Evolutionary conservation across 2,113 vertebrate genomes (phyloP).

Genomic region (Scalopus aquaticus): DNA sequence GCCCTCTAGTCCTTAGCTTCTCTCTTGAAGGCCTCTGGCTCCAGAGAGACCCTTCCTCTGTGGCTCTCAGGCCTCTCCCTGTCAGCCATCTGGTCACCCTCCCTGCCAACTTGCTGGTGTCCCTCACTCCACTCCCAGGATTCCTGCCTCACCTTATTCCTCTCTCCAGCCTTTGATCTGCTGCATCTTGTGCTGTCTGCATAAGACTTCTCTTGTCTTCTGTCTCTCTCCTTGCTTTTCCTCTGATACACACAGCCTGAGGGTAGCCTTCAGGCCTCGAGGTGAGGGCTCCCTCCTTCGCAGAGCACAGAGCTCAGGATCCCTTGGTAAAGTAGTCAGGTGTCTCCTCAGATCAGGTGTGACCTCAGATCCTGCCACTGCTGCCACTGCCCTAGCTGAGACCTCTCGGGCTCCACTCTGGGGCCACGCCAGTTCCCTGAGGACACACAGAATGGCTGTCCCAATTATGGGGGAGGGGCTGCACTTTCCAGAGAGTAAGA

Average conservation of each 20-base stretch:
- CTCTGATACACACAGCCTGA: background rate
- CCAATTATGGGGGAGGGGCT: fast-evolving
- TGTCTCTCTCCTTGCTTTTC: slow-evolving; percentile 20
- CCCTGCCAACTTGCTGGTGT: background rate
- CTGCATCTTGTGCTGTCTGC: background rate
- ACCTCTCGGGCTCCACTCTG: background rate
- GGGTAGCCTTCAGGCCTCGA: no score
- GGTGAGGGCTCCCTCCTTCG: background rate
- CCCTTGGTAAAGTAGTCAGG: no score
- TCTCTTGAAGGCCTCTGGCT: background rate
- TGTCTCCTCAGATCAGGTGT: no score
- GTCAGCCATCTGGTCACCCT: background rate
- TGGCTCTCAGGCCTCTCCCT: background rate
- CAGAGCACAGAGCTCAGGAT: background rate
- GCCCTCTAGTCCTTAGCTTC: background rate
- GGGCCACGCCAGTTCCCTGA: background rate
- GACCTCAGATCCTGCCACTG: background rate
- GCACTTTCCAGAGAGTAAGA: background rate
- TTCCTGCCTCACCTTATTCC: background rate
- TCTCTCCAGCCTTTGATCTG: background rate
- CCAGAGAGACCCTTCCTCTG: background rate
- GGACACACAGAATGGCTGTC: background rate
- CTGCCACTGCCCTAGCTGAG: background rate
- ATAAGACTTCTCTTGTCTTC: background rate
- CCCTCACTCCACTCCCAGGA: background rate